These are phyloP conservation scores for Notarius lentiginosus DNA, from an alignment of 2,113 vertebrate genomes.

Conservation along the genomic window DNA sequence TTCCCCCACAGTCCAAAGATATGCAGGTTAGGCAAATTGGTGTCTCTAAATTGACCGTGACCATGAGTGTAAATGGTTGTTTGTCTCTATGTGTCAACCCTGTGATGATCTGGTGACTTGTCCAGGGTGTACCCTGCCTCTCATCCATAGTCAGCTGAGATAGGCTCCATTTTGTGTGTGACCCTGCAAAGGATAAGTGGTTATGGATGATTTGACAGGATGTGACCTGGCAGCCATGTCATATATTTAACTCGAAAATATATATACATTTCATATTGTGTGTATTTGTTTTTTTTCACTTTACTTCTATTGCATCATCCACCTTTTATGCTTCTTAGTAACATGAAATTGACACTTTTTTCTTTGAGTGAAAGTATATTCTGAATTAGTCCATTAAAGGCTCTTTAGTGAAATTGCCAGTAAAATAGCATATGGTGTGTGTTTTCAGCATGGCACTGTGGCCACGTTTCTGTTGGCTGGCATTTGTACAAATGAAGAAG, in stretches of 20 bases:
- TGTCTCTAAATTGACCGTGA: too few species aligned
- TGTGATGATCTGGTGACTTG: too few species aligned
- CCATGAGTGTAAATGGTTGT: too few species aligned
- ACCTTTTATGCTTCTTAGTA: neutral
- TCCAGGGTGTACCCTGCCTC: too few species aligned
- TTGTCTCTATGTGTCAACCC: too few species aligned
- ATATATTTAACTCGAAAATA: neutral
- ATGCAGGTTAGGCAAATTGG: too few species aligned
- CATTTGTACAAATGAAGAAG: neutral
- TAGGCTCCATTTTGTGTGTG: too few species aligned
- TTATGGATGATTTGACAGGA: neutral
- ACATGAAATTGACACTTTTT: neutral
- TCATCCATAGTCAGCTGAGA: too few species aligned
- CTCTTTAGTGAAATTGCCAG: neutral
- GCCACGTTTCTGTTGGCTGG: neutral
- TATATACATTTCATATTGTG: neutral
- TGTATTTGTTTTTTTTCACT: neutral
- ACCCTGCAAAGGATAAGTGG: too few species aligned
- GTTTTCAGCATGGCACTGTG: neutral
- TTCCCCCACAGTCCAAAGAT: too few species aligned
- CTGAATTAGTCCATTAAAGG: neutral
- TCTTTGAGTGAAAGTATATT: neutral
- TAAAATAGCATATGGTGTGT: too few species aligned
- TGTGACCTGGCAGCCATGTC: neutral
- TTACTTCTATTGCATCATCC: neutral